Percentiles rank a stretch among this genome's conserved stretches.
phyloP scores from a whole-genome alignment of 2,797 vertebrate genomes.

The Pteronotus mesoamericanus region DNA sequence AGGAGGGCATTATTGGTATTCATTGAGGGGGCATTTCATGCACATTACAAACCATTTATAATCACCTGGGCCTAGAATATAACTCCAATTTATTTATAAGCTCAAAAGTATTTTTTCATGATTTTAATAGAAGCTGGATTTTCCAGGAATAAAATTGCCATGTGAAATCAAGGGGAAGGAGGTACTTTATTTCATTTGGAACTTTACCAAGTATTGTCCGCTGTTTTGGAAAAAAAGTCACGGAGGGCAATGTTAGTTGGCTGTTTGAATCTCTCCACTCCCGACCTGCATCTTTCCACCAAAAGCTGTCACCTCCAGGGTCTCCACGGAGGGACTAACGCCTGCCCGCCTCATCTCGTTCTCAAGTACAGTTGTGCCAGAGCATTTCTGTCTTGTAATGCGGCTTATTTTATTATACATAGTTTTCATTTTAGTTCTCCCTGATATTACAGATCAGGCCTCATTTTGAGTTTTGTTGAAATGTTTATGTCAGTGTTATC shows the following conservation, averaged over 20 bases:
- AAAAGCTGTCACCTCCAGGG: neutral
- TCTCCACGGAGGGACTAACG: neutral
- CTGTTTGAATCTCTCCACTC: neutral
- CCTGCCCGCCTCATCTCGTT: neutral
- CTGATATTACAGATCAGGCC: neutral
- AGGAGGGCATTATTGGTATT: neutral
- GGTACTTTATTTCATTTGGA: neutral
- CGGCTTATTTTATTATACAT: neutral
- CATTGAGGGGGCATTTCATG: neutral
- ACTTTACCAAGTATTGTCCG: neutral
- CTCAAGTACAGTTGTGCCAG: neutral
- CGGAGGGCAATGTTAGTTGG: neutral
- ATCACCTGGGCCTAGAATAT: neutral
- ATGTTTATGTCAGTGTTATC: neutral
- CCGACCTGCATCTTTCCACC: neutral
- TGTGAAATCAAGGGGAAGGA: neutral
- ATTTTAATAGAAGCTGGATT: conserved; percentile 14
- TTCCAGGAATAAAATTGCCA: neutral
- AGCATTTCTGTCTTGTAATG: neutral
- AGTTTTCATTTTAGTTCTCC: neutral
- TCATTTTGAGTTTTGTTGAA: neutral
- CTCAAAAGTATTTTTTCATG: neutral
- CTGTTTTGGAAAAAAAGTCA: neutral
- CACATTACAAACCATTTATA: neutral
- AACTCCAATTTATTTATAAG: neutral